Conservation (phyloP, 2,797 vertebrate genomes). For the Mormyrus hasselquistii region DNA sequence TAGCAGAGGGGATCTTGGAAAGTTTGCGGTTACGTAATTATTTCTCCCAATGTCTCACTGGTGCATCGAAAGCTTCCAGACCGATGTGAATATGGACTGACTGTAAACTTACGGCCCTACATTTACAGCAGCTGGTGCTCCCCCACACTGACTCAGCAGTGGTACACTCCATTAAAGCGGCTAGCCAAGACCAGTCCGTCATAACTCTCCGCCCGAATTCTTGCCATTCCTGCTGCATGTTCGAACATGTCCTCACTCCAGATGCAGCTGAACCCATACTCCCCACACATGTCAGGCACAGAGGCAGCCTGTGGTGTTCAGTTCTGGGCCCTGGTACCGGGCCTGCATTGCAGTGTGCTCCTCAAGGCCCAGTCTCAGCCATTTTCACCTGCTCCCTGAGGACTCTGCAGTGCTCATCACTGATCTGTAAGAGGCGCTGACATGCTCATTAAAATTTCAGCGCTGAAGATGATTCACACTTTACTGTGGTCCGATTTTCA, state of each 20-base stretch:
- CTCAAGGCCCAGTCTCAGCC: not conserved
- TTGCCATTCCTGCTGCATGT: conserved; percentile 4
- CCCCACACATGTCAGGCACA: not conserved
- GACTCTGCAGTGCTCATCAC: not conserved
- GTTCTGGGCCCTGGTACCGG: not conserved
- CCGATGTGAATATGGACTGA: not conserved
- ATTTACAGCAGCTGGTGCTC: not conserved
- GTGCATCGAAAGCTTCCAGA: not conserved
- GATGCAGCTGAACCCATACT: not conserved
- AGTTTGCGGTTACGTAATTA: not conserved
- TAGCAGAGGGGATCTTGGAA: not conserved
- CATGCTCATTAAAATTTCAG: not conserved
- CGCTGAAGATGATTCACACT: not conserved
- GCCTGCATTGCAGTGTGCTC: not conserved
- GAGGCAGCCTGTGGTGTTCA: not conserved
- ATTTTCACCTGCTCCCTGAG: not conserved
- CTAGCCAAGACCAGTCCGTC: not conserved
- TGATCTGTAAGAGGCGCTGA: not conserved
- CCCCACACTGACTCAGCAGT: not conserved
- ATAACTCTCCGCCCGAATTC: not conserved
- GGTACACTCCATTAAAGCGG: not conserved
- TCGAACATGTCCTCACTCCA: not conserved
- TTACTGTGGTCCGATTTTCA: conserved; percentile 1
- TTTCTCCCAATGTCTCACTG: not conserved
- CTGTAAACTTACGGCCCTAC: not conserved